Base-by-base conservation (phyloP, 1,140 invertebrate genomes). In the Heliconius nattereri region DNA sequence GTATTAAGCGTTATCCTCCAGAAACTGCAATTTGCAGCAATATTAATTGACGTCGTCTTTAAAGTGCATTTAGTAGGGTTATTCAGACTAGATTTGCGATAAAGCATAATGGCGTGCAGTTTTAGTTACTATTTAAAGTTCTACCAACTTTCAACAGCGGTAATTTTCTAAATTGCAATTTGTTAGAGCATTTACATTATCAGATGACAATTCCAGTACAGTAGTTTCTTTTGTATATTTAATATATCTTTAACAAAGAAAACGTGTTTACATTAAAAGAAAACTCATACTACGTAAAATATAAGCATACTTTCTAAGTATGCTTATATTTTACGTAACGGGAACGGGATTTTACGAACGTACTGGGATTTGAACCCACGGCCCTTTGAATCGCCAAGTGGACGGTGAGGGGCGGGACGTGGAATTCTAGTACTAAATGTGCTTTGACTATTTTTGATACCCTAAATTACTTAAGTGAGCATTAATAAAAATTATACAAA, bases 31-130 rank as follows among this genome's bases (percentile, higher is more conserved):
- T 23, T 73, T 73, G 45, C 72, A 73, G 19, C 72, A 26, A 73
- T 45, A 73, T 73, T 73, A 49, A 73, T 73, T 49, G 72, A 73
- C 23, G 72, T 49, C 70, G 32, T 78, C 45, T 78, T 77, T 54
- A 54, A 78, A 78, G 35, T 78, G 71, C 76, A 78, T 72, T 78
- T 52, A 78, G 11, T 78, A 66, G 60, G 60, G 60, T 66, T 66
- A 66, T 66, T 66, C 60, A 66, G 60, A 29, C 9, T 66, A 29
- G 23, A 66, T 66, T 66, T 66, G 23, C 60, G 60, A 66, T 66
- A 66, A 66, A 29, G 60, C 9, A 66, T 66, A 66, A 66, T 66
- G 26, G 60, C 26, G 60, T 66, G 60, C 60, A 26, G 23, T 66
- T 66, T 66, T 29, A 23, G 13, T 45, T 45, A 45, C 40, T 66